Percentiles rank a stretch among this genome's conserved stretches.
Conservation (phyloP, 2,797 vertebrate species). For the Pitangus sulphuratus region DNA sequence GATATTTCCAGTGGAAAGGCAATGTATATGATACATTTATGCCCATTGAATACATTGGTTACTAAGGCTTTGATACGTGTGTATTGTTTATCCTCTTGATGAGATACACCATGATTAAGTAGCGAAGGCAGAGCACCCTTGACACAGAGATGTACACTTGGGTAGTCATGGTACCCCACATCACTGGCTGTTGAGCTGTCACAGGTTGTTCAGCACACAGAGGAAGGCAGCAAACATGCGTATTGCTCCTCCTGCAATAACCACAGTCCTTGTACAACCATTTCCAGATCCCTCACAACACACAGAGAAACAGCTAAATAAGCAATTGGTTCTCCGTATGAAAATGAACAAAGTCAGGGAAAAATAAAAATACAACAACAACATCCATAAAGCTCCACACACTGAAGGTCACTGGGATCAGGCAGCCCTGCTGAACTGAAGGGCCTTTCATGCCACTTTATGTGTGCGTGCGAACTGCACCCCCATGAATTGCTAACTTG, state of each 20-base stretch:
- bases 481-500: neutral
- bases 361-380: neutral
- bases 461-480: neutral
- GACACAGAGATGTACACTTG: fast-evolving
- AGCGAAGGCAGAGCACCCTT: neutral
- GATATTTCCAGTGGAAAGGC: neutral
- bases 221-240: neutral
- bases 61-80: fast-evolving
- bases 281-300: neutral
- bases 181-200: neutral
- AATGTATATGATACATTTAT: neutral
- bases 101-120: neutral
- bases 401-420: neutral
- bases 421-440: neutral
- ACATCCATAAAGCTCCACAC: neutral
- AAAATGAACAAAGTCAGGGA: neutral
- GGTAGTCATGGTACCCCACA: fast-evolving
- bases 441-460: neutral
- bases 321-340: neutral
- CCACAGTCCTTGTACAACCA: fast-evolving
- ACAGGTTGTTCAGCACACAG: neutral
- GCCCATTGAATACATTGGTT: neutral
- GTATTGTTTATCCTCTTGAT: neutral
- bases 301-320: neutral
- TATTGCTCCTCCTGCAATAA: fast-evolving